Conservation (phyloP, 2,888 invertebrate species). For the Limnephilus lunatus region DNA sequence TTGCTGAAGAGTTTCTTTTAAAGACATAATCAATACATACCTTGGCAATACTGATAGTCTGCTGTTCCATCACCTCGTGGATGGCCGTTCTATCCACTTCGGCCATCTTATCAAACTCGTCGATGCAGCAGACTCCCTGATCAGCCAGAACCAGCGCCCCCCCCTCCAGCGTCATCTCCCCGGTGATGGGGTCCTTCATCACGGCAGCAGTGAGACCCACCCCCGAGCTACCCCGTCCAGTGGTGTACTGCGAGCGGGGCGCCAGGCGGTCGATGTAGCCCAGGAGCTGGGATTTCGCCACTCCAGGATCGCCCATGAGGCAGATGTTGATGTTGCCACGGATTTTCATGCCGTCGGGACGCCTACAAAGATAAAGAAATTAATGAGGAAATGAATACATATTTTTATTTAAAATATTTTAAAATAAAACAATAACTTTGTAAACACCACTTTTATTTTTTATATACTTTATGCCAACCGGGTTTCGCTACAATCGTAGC, state of each 20-base stretch:
- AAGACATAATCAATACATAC: constrained; percentile 71
- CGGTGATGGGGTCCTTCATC: constrained; percentile 97
- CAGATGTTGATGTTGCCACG: constrained; percentile 98
- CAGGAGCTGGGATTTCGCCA: constrained; percentile 98
- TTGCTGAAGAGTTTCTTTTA: not conserved
- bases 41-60: constrained; percentile 99
- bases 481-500: too few relatives aligned
- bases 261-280: constrained; percentile 96
- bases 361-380: constrained; percentile 69
- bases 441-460: too few relatives aligned
- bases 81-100: constrained; percentile 96
- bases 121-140: constrained; percentile 98
- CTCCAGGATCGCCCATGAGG: constrained; percentile 99
- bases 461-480: too few relatives aligned
- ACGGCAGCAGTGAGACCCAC: constrained; percentile 99
- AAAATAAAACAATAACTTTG: too few relatives aligned
- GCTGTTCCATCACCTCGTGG: constrained; percentile 99
- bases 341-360: constrained; percentile 98
- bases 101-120: constrained; percentile 99
- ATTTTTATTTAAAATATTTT: too few relatives aligned
- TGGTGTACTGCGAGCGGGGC: constrained; percentile 95
- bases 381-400: not conserved
- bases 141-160: constrained; percentile 98
- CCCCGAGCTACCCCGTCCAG: constrained; percentile 96
- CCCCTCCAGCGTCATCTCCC: constrained; percentile 98